A percentile compares a stretch with the other conserved stretches of the same genome.
Evolutionary conservation across 2,888 invertebrate species (phyloP).

Genomic region (Mesorhabditis sp.): DNA sequence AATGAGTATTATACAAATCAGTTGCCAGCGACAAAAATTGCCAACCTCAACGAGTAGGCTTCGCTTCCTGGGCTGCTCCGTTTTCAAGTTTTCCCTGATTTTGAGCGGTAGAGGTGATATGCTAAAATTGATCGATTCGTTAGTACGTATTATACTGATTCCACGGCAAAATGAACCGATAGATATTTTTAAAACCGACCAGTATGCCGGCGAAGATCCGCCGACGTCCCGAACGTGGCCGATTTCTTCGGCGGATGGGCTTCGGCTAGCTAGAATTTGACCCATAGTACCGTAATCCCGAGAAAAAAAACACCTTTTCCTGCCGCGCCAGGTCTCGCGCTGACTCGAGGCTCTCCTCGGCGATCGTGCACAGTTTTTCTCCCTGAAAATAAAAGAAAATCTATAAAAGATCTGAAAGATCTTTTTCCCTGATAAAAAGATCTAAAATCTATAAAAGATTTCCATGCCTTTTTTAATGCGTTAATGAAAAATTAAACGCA

Average conservation of each 20-base stretch:
- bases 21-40: too few species aligned
- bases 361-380: background rate
- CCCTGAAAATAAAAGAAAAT: background rate
- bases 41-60: background rate
- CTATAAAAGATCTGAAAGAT: too few species aligned
- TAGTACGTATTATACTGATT: background rate
- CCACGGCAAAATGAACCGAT: background rate
- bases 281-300: too few species aligned
- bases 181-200: background rate
- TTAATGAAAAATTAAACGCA: too few species aligned
- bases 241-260: slow-evolving; percentile 21
- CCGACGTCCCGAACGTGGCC: slow-evolving; percentile 18
- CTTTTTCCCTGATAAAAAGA: too few species aligned
- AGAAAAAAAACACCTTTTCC: background rate
- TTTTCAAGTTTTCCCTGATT: background rate
- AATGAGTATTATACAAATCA: too few species aligned
- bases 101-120: slow-evolving; percentile 1
- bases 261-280: too few species aligned
- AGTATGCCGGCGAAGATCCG: background rate
- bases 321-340: background rate
- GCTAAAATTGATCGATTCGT: background rate
- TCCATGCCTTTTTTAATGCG: too few species aligned
- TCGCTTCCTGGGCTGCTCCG: background rate
- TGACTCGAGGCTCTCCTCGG: slow-evolving; percentile 2
- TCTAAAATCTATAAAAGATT: too few species aligned